These are phyloP conservation scores for Prostheceraeus crozeri DNA, from an alignment of 2,888 invertebrate species.

Conservation along the genomic window DNA sequence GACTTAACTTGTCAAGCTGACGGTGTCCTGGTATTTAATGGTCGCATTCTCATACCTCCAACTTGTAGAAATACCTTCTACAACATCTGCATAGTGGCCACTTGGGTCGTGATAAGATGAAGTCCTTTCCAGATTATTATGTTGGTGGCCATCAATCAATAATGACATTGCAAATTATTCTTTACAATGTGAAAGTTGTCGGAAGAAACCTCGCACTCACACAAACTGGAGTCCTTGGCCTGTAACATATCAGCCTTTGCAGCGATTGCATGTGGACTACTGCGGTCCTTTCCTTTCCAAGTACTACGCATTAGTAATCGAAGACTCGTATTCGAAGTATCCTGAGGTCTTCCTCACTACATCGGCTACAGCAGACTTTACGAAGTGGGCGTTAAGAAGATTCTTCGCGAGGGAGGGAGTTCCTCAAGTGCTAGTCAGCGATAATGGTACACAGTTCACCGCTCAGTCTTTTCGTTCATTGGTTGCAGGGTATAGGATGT, in stretches of 20 bases:
- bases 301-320: conserved; percentile 14
- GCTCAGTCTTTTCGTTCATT: not conserved
- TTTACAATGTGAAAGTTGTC: not conserved
- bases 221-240: conserved; percentile 10
- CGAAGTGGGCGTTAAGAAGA: conserved; percentile 4
- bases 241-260: conserved; percentile 4
- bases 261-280: conserved; percentile 14
- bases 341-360: conserved; percentile 15
- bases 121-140: conserved; percentile 1
- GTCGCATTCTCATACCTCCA: not conserved
- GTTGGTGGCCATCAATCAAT: conserved; percentile 12
- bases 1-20: no score
- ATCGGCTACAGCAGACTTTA: conserved; percentile 11
- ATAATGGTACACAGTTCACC: conserved; percentile 12
- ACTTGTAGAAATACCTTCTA: conserved; percentile 1
- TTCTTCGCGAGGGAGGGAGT: conserved; percentile 21
- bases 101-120: conserved; percentile 3
- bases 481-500: not conserved
- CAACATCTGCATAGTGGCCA: conserved; percentile 5
- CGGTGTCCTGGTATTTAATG: conserved; percentile 12
- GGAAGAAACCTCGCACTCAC: not conserved
- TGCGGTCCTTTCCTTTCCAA: not conserved
- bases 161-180: not conserved
- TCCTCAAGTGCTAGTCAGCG: not conserved
- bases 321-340: conserved; percentile 8